Conservation (phyloP, 1,140 invertebrate species). For the Nomia melanderi region DNA sequence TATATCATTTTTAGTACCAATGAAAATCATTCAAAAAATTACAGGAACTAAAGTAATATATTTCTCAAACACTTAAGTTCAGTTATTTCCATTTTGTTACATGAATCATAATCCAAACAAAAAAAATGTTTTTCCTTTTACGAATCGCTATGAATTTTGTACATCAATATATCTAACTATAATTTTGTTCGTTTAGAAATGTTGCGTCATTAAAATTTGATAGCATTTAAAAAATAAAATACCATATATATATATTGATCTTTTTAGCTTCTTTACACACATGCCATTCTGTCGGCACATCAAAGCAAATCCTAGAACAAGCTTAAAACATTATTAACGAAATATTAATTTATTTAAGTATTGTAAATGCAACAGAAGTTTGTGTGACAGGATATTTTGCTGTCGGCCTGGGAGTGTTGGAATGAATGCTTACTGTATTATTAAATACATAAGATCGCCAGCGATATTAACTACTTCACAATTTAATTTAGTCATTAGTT, state of each 20-base stretch:
- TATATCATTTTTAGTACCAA: slow-evolving; percentile 19
- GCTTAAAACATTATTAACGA: slow-evolving; percentile 50
- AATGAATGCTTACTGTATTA: slow-evolving; percentile 73
- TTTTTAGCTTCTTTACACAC: slow-evolving; percentile 3
- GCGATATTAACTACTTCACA: slow-evolving; percentile 71
- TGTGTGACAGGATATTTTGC: slow-evolving; percentile 56
- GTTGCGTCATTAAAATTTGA: slow-evolving; percentile 47
- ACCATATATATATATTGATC: slow-evolving; percentile 13
- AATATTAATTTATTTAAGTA: slow-evolving; percentile 67
- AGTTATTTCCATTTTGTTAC: slow-evolving; percentile 1
- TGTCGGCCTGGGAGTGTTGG: slow-evolving; percentile 61
- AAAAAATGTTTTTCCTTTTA: slow-evolving; percentile 45
- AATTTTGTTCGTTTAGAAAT: slow-evolving; percentile 31
- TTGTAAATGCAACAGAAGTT: slow-evolving; percentile 67
- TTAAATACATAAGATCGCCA: slow-evolving; percentile 76
- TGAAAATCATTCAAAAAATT: slow-evolving; percentile 10
- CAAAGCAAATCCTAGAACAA: slow-evolving; percentile 43
- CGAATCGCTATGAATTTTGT: slow-evolving; percentile 55
- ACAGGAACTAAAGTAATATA: slow-evolving; percentile 14
- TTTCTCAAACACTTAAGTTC: slow-evolving; percentile 2
- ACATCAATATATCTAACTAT: slow-evolving; percentile 55
- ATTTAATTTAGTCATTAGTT: slow-evolving; percentile 62
- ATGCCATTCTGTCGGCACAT: slow-evolving; percentile 6
- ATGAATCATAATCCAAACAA: slow-evolving; percentile 23
- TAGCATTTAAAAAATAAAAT: slow-evolving; percentile 16